Percentiles rank a stretch among this genome's conserved stretches.
phyloP scores from a whole-genome alignment of 2,888 invertebrate genomes.

The Philereme transversata region DNA sequence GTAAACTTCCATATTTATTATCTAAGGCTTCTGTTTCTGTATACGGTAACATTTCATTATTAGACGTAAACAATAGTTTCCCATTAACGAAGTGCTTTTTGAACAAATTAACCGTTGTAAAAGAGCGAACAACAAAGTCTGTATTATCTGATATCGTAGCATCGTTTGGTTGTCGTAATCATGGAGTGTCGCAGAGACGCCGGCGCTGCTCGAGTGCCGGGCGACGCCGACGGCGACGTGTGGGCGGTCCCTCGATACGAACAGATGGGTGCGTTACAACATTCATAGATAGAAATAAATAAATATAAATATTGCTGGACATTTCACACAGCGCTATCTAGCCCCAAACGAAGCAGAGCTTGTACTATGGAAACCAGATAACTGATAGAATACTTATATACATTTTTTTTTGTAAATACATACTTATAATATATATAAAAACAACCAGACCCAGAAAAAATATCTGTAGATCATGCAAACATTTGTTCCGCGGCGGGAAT shows the following conservation, averaged over 20 bases:
- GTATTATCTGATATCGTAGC: neutral
- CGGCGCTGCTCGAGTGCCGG: neutral
- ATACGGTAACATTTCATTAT: neutral
- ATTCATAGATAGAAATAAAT: too few species aligned
- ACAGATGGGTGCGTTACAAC: constrained; percentile 7
- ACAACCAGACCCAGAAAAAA: too few species aligned
- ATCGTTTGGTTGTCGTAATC: neutral
- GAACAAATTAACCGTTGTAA: neutral
- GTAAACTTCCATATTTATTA: constrained; percentile 20
- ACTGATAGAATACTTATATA: too few species aligned
- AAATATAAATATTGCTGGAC: too few species aligned
- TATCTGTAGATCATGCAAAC: too few species aligned
- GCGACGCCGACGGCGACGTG: neutral
- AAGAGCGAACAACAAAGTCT: neutral
- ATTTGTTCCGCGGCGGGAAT: too few species aligned
- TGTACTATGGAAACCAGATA: too few species aligned
- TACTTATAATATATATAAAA: too few species aligned
- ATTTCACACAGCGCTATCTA: too few species aligned
- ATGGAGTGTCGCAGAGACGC: neutral
- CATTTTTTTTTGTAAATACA: too few species aligned
- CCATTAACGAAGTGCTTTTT: neutral
- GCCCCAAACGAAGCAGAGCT: too few species aligned
- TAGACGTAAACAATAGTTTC: neutral
- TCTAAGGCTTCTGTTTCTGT: neutral
- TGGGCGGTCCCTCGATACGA: constrained; percentile 7